These are phyloP conservation scores for Timema cristinae DNA, from an alignment of 2,888 invertebrate species.

Conservation along the genomic window DNA sequence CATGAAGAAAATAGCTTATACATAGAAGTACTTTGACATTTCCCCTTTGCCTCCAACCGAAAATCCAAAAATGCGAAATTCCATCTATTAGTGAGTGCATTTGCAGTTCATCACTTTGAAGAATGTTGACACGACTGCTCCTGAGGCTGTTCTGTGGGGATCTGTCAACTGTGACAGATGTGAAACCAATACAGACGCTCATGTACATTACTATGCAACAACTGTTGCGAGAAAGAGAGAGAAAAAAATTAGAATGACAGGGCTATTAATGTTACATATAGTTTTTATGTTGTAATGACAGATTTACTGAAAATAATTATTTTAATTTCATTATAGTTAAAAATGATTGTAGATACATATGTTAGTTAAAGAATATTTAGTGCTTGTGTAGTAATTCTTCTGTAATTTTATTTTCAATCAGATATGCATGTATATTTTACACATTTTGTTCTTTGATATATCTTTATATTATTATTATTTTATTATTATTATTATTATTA, in stretches of 20 bases:
- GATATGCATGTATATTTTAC: background rate
- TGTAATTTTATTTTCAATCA: background rate
- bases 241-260: background rate
- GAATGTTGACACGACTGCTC: background rate
- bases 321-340: background rate
- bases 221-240: background rate
- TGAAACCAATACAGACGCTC: background rate
- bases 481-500: too few relatives aligned
- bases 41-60: conserved; percentile 9
- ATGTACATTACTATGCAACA: background rate
- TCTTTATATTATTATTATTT: too few relatives aligned
- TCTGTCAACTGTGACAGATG: background rate
- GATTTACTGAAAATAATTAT: background rate
- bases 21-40: background rate
- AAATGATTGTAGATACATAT: background rate
- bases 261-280: background rate
- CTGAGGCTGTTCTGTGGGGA: background rate
- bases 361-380: background rate
- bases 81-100: background rate
- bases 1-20: conserved; percentile 4
- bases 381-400: background rate
- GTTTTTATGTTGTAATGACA: conserved; percentile 3
- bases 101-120: background rate
- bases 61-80: conserved; percentile 13
- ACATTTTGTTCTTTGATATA: background rate